Conservation (phyloP, 2,113 vertebrate species). For the Menura novaehollandiae region DNA sequence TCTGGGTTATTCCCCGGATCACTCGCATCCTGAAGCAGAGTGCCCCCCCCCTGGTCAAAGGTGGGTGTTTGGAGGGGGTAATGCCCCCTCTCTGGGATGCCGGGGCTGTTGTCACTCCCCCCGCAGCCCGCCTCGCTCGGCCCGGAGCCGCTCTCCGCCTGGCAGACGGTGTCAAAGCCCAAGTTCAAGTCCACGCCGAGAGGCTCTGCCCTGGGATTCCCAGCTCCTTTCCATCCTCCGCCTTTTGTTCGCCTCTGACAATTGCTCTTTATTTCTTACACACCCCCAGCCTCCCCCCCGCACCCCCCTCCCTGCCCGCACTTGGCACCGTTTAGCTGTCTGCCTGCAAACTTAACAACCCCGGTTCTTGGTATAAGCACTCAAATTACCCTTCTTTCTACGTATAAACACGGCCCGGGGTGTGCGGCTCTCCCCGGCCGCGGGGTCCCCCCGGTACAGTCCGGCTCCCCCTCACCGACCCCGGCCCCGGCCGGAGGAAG, state of each 20-base stretch:
- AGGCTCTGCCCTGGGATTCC: slow-evolving; percentile 62
- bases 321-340: slow-evolving; percentile 71
- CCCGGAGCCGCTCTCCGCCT: slow-evolving; percentile 43
- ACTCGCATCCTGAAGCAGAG: not conserved
- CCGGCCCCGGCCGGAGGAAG: not conserved
- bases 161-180: slow-evolving; percentile 67
- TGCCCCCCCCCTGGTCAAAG: not conserved
- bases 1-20: not conserved
- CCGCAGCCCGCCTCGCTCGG: not conserved
- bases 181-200: slow-evolving; percentile 80
- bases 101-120: not conserved
- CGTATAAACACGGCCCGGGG: slow-evolving; percentile 50
- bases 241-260: slow-evolving; percentile 77
- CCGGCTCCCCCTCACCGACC: not conserved
- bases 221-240: slow-evolving; percentile 59
- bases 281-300: slow-evolving; percentile 30
- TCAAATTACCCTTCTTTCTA: slow-evolving; percentile 62
- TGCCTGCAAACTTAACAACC: slow-evolving; percentile 69
- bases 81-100: not conserved
- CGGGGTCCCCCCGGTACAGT: not conserved
- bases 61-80: not conserved
- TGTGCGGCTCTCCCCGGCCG: not conserved
- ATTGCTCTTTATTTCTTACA: slow-evolving; percentile 70
- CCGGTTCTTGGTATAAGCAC: slow-evolving; percentile 63
- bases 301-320: slow-evolving; percentile 17